phyloP scores from a whole-genome alignment of 2,797 vertebrate genomes.

The Esox lucius region DNA sequence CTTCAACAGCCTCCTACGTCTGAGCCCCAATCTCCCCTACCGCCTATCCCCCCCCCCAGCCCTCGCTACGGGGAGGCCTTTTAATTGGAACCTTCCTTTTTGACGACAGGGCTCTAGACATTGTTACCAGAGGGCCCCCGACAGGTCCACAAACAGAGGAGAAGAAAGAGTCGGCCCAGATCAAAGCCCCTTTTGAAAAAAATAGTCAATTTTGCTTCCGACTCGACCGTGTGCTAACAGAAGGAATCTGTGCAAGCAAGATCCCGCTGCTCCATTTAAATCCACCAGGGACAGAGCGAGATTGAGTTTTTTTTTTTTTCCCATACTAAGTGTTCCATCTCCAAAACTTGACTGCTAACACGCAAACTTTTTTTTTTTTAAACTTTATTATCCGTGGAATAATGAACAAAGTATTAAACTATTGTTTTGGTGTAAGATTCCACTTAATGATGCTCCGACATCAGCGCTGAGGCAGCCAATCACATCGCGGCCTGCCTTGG shows the following conservation, averaged over 20 bases:
- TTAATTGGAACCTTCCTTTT: background rate
- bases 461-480: too few relatives aligned
- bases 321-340: too few relatives aligned
- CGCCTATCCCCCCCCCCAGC: background rate
- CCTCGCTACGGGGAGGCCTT: background rate
- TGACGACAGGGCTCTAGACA: background rate
- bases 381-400: too few relatives aligned
- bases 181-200: background rate
- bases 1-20: background rate
- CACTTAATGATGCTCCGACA: too few relatives aligned
- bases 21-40: background rate
- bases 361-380: too few relatives aligned
- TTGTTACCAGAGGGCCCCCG: background rate
- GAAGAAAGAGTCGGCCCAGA: background rate
- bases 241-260: background rate
- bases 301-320: background rate
- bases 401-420: too few relatives aligned
- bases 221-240: background rate
- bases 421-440: too few relatives aligned
- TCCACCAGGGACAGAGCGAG: conserved; percentile 20
- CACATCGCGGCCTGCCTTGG: too few relatives aligned
- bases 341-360: too few relatives aligned
- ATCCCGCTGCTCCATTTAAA: background rate
- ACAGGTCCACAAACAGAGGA: background rate
- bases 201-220: background rate